These are phyloP conservation scores for Mesitornis unicolor DNA, from an alignment of 2,113 vertebrate genomes.

Conservation along the genomic window DNA sequence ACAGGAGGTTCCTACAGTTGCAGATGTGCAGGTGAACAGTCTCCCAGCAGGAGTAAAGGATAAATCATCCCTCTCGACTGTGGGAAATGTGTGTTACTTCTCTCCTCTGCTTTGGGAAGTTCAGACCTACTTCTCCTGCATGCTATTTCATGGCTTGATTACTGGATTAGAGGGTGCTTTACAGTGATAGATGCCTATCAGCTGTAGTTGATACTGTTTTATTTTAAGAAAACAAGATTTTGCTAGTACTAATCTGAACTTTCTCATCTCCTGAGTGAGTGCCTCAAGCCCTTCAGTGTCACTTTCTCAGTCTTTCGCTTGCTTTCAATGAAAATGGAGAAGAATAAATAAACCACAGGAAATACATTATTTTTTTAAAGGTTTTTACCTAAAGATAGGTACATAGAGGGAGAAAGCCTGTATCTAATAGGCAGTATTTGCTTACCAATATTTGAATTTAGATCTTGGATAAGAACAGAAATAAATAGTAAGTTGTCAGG, in stretches of 20 bases:
- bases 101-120: neutral
- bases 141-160: neutral
- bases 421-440: neutral
- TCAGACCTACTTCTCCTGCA: neutral
- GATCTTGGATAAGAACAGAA: neutral
- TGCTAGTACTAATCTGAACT: neutral
- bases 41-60: neutral
- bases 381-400: neutral
- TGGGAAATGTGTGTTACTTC: neutral
- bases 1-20: neutral
- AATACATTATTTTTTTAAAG: neutral
- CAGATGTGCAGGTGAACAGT: neutral
- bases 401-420: neutral
- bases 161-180: neutral
- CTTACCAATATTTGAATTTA: neutral
- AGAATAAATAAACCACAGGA: neutral
- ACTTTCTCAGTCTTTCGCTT: neutral
- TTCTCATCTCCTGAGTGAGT: neutral
- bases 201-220: neutral
- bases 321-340: neutral
- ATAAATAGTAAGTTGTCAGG: neutral
- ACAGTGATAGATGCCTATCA: neutral
- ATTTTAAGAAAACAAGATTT: neutral
- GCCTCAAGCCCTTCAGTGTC: neutral
- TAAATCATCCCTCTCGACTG: neutral